Conservation (phyloP, 2,888 invertebrate species). For the Athalia rosae region DNA sequence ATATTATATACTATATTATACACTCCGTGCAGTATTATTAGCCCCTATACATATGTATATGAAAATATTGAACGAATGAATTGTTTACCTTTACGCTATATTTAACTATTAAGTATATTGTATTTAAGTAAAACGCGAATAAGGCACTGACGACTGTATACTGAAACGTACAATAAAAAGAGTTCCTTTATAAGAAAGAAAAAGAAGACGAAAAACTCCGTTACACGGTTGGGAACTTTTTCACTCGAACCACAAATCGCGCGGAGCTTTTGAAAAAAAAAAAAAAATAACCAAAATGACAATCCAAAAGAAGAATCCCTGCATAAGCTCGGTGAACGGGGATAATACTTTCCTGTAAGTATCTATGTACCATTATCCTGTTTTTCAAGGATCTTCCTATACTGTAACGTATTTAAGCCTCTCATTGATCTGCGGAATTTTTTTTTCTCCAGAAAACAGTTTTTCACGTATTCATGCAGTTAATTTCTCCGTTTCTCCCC, state of each 20-base stretch:
- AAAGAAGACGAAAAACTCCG: too few relatives aligned
- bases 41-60: constrained; percentile 45
- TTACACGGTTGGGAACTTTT: not conserved
- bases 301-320: not conserved
- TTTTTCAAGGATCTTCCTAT: constrained; percentile 7
- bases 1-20: constrained; percentile 18
- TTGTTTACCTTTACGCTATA: not conserved
- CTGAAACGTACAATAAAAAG: constrained; percentile 51
- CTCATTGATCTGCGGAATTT: too few relatives aligned
- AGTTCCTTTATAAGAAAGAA: constrained; percentile 65
- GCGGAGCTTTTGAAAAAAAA: not conserved
- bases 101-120: not conserved
- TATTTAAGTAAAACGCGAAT: constrained; percentile 3
- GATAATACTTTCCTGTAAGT: not conserved
- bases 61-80: not conserved
- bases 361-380: too few relatives aligned
- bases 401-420: not conserved
- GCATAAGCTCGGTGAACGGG: too few relatives aligned
- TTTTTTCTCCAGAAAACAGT: not conserved
- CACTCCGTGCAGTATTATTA: constrained; percentile 69
- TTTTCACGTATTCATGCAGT: not conserved
- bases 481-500: not conserved
- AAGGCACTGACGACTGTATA: constrained; percentile 38
- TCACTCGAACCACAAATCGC: not conserved
- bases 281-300: not conserved